Conservation (phyloP, 2,888 invertebrate genomes). For the Minunthozetes semirufus region DNA sequence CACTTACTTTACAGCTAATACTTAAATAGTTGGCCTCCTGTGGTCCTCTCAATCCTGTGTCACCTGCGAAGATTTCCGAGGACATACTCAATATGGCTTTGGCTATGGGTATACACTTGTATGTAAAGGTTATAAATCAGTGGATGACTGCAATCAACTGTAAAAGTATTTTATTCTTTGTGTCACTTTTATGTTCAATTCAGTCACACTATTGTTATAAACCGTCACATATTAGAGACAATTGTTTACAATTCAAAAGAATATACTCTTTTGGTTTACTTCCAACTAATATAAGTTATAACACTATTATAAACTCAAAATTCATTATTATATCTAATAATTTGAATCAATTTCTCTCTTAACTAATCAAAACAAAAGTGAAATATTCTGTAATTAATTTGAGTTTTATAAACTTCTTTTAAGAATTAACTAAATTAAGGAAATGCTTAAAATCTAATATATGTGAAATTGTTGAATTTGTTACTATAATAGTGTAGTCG, state of each 20-base stretch:
- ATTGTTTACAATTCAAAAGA: background rate
- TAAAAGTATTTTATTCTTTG: constrained; percentile 8
- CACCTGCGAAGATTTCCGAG: constrained; percentile 4
- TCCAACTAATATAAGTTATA: background rate
- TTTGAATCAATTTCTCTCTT: background rate
- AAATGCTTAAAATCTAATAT: no score
- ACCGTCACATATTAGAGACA: background rate
- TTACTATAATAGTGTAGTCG: no score
- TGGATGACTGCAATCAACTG: constrained; percentile 20
- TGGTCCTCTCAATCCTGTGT: constrained; percentile 9
- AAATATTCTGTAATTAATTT: no score
- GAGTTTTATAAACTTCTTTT: no score
- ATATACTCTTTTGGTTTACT: background rate
- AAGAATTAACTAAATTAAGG: no score
- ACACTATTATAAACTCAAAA: no score
- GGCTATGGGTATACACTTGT: background rate
- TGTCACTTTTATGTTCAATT: constrained; percentile 3
- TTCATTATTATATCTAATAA: background rate
- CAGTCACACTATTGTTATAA: constrained; percentile 10
- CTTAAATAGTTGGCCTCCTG: constrained; percentile 14
- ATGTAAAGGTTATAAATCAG: background rate
- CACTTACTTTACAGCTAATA: background rate
- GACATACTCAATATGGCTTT: background rate
- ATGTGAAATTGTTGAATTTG: no score
- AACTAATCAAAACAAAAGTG: no score